Percentiles rank a stretch among this genome's conserved stretches.
These are phyloP conservation scores for Danionella dracula DNA, from an alignment of 2,797 vertebrate genomes.

Conservation along the genomic window DNA sequence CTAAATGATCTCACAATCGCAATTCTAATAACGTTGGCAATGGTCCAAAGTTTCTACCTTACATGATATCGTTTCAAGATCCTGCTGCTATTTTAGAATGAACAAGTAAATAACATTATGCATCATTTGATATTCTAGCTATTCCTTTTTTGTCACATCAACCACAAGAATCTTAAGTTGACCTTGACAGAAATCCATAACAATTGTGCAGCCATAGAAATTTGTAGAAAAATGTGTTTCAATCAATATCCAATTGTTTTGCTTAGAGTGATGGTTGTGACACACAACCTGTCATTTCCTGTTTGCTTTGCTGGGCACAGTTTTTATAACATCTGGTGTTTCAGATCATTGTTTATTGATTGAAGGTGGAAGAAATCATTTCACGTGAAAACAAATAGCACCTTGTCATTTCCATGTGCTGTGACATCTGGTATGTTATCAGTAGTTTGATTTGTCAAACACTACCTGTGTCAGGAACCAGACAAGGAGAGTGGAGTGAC, in stretches of 20 bases:
- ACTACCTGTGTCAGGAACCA: no score
- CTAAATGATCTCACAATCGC: no score
- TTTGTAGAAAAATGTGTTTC: not conserved
- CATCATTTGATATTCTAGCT: not conserved
- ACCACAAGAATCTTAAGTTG: not conserved
- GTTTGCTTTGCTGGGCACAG: slow-evolving; percentile 1
- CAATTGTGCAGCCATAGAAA: not conserved
- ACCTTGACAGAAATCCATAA: slow-evolving; percentile 7
- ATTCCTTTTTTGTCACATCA: not conserved
- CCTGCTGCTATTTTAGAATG: no score
- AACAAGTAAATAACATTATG: not conserved
- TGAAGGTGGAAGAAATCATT: not conserved
- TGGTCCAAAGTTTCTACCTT: no score
- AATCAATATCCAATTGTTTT: not conserved
- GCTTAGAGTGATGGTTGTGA: not conserved
- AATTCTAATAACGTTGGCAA: no score
- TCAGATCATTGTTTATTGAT: not conserved
- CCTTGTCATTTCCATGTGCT: not conserved
- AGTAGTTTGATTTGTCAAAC: not conserved
- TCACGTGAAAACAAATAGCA: not conserved
- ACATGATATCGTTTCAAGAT: no score
- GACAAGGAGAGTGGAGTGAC: no score
- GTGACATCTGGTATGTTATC: not conserved
- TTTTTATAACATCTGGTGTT: not conserved
- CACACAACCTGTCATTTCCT: slow-evolving; percentile 1